Base-by-base conservation (phyloP, 2,797 vertebrate genomes). In the Pseudomugil tenellus region DNA sequence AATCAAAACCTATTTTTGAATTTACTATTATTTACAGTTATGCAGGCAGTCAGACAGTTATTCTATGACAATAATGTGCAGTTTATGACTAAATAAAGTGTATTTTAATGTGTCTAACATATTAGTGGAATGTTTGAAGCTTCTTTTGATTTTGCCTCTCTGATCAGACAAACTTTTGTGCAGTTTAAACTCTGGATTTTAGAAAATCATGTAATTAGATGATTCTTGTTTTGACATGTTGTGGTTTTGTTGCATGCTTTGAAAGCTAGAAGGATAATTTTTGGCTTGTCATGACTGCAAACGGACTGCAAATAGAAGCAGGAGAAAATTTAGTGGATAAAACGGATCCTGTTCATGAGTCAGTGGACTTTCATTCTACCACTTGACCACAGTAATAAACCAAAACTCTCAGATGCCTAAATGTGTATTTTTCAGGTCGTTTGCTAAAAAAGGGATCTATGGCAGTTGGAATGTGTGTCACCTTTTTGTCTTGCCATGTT, bases 221-320 rank as follows among this genome's bases (percentile, higher is more conserved):
- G 69, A 49, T 71, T 57, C 48, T 63, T 72, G 55, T 82, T 81
- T 55, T 56, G 68, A 46, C 63, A 35, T 70, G 39, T 73, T 71
- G 61, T 83, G 72, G 63, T 84, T 80, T 68, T 75, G 58, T 67
- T 89, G 72, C 78, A 89, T 77, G 70, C 49, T 70, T 70, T 84
- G 2, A 63, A 82, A 58, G 66, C 62, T 61, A 58, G 56, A 57
- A 56, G 46, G 67, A 70, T 6, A 17, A 55, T 65, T 76, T 76
- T 76, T 70, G 34, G 26, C 26, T 28, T 3, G 2, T 68, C 31
- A 41, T 62, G 68, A 69, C 66, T 63, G 39, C 57, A 76, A 81
- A 79, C 32, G 10, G 32, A 79, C n/a, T 71, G 67, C 80, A 84
- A n/a, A 78, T 79, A 80, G 77, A 64, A 54, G 55, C 57, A 63